A percentile compares a stretch with the other conserved stretches of the same genome.
phyloP scores from a whole-genome alignment of 2,797 vertebrate genomes.

The Rhabdophis nuchalis region DNA sequence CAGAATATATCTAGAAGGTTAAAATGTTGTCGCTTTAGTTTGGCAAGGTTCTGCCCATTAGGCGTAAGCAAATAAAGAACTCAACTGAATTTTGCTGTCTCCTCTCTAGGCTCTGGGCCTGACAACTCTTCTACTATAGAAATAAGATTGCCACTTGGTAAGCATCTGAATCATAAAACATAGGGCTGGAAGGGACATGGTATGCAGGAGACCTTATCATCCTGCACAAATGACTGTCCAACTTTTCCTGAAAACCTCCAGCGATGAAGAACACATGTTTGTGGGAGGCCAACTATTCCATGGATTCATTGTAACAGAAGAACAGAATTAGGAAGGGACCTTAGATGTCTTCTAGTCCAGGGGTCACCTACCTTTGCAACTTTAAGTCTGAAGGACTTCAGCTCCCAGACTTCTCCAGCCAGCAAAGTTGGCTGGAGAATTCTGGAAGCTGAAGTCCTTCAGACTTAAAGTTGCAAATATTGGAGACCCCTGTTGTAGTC shows the following conservation, averaged over 20 bases:
- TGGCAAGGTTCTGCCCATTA: not conserved
- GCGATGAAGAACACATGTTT: not conserved
- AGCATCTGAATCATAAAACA: not conserved
- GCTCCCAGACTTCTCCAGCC: no score
- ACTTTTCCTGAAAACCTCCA: not conserved
- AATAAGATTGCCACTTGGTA: not conserved
- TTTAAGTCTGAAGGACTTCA: no score
- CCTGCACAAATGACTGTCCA: not conserved
- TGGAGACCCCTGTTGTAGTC: no score
- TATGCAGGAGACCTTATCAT: not conserved
- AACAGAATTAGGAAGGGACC: not conserved
- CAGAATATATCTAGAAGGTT: not conserved
- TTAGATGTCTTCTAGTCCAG: not conserved
- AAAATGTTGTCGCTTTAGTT: not conserved
- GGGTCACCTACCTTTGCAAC: no score
- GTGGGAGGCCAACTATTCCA: not conserved
- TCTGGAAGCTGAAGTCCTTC: no score
- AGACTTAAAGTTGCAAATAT: no score
- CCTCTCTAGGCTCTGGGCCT: not conserved
- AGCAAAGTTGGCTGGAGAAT: no score
- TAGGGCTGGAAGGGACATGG: not conserved
- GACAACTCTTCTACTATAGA: not conserved
- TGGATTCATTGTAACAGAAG: not conserved
- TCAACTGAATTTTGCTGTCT: not conserved
- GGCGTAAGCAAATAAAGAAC: not conserved